Conservation (phyloP, 2,888 invertebrate species). For the Taphrorychus bicolor region DNA sequence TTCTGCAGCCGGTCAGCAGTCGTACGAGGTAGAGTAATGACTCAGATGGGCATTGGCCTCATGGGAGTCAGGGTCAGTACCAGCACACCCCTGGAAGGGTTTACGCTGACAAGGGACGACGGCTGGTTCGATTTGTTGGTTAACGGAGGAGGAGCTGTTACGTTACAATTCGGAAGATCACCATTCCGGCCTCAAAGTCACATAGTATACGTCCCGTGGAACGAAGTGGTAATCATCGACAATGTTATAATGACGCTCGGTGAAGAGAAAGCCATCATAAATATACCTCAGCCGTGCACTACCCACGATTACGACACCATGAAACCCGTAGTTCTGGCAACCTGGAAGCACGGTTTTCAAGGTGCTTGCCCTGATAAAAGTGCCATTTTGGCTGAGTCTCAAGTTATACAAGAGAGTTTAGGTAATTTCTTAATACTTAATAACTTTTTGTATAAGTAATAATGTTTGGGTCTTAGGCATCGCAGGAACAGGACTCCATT, state of each 20-base stretch:
- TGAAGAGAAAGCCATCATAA: slow-evolving; percentile 75
- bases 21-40: slow-evolving; percentile 92
- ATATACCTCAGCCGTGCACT: slow-evolving; percentile 79
- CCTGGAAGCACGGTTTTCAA: slow-evolving; percentile 95
- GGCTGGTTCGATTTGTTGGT: slow-evolving; percentile 98
- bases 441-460: background rate
- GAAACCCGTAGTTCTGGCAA: slow-evolving; percentile 92
- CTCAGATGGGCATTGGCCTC: slow-evolving; percentile 89
- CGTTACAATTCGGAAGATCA: slow-evolving; percentile 90
- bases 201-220: slow-evolving; percentile 95
- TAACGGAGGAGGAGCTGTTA: slow-evolving; percentile 98
- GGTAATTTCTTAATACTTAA: slow-evolving; percentile 49
- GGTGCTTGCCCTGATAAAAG: slow-evolving; percentile 94
- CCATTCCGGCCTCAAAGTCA: slow-evolving; percentile 88
- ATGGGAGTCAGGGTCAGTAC: slow-evolving; percentile 96
- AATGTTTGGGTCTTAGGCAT: slow-evolving; percentile 64
- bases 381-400: slow-evolving; percentile 88
- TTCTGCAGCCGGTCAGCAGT: slow-evolving; percentile 89
- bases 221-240: slow-evolving; percentile 95
- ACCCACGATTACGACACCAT: slow-evolving; percentile 91
- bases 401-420: slow-evolving; percentile 94
- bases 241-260: slow-evolving; percentile 84
- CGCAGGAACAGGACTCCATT: slow-evolving; percentile 92
- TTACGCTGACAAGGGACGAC: slow-evolving; percentile 90
- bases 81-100: slow-evolving; percentile 92